These are phyloP conservation scores for Arctia plantaginis DNA, from an alignment of 2,888 invertebrate genomes.

Conservation along the genomic window DNA sequence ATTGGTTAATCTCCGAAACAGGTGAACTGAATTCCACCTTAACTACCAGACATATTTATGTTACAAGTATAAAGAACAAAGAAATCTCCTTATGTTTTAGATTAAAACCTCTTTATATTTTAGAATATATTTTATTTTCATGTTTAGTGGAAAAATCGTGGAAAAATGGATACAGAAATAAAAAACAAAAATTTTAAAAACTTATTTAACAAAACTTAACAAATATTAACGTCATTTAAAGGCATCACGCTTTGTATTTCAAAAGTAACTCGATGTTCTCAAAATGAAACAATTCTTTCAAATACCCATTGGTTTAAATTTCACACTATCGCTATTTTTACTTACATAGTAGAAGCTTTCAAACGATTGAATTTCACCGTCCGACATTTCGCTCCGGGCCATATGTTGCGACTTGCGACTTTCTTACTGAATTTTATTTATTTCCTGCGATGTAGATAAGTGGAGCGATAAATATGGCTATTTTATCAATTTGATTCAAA, in stretches of 20 bases:
- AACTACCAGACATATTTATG: no score
- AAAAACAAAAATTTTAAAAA: no score
- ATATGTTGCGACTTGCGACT: conserved; percentile 66
- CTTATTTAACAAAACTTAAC: no score
- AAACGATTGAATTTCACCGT: conserved; percentile 60
- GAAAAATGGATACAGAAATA: no score
- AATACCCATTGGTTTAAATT: conserved; percentile 47
- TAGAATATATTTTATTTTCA: no score
- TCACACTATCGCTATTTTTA: conserved; percentile 41
- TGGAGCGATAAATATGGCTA: conserved; percentile 43
- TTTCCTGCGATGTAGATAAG: conserved; percentile 36
- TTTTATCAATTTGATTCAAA: conserved; percentile 48
- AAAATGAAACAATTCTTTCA: conserved; percentile 22
- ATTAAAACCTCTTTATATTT: no score
- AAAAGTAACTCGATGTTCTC: conserved; percentile 12
- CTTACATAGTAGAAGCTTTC: conserved; percentile 52
- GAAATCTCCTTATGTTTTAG: no score
- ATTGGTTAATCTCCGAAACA: no score
- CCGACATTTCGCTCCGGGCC: conserved; percentile 56
- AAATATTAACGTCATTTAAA: no score
- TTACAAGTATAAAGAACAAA: no score
- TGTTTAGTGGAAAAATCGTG: no score
- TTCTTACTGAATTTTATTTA: conserved; percentile 64
- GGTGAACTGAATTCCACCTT: no score
- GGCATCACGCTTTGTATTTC: not conserved